Percentiles rank a stretch among this genome's conserved stretches.
Conservation (phyloP, 2,888 invertebrate species). For the Philaethria dido region DNA sequence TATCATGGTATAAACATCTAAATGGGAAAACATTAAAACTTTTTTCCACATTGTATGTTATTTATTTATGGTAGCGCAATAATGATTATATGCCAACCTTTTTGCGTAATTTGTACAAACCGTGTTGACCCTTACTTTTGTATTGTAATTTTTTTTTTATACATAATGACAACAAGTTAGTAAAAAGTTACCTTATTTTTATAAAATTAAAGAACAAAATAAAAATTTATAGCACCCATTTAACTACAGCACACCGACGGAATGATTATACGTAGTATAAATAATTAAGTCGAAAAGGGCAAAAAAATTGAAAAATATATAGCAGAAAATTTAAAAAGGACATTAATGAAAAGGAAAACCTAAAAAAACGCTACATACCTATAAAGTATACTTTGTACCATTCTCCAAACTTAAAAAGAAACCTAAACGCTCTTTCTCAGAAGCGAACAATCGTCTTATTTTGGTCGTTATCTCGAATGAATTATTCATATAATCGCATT, state of each 20-base stretch:
- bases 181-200: background rate
- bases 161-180: background rate
- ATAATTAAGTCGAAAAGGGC: background rate
- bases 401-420: constrained; percentile 47
- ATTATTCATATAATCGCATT: constrained; percentile 76
- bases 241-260: background rate
- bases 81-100: constrained; percentile 14
- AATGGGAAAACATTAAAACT: constrained; percentile 20
- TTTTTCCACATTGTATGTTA: constrained; percentile 24
- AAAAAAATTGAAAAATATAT: background rate
- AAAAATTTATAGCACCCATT: background rate
- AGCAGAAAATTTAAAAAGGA: background rate
- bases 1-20: constrained; percentile 26
- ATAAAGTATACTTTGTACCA: constrained; percentile 25
- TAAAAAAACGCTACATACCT: constrained; percentile 20
- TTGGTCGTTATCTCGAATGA: constrained; percentile 71
- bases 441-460: constrained; percentile 75
- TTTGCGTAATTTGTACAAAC: constrained; percentile 18
- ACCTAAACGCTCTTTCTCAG: constrained; percentile 63
- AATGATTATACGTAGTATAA: background rate
- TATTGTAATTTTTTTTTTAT: constrained; percentile 13
- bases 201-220: background rate
- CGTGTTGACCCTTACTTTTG: constrained; percentile 16
- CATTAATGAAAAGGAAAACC: background rate
- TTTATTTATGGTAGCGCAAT: constrained; percentile 16